These are phyloP conservation scores for Ochropleura leucogaster DNA, from an alignment of 2,888 invertebrate genomes.

Conservation along the genomic window DNA sequence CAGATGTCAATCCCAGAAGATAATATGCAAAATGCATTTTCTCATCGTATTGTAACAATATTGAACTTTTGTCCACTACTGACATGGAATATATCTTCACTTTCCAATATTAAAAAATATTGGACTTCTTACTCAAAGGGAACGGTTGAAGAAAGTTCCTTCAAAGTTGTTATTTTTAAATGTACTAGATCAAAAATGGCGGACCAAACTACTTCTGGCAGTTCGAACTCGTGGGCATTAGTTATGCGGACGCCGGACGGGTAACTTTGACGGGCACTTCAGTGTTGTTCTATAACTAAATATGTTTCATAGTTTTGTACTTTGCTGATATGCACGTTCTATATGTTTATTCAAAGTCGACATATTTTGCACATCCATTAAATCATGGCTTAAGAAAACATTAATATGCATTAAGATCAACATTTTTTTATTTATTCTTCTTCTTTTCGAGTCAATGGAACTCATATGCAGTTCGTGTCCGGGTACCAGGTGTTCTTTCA, in stretches of 20 bases:
- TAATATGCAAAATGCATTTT: neutral
- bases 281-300: slow-evolving; percentile 40
- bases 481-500: too few relatives aligned
- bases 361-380: neutral
- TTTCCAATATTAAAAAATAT: neutral
- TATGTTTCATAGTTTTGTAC: slow-evolving; percentile 24
- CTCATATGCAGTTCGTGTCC: too few relatives aligned
- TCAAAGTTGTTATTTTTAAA: slow-evolving; percentile 43
- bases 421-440: too few relatives aligned
- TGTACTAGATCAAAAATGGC: slow-evolving; percentile 9
- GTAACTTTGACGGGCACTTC: slow-evolving; percentile 62
- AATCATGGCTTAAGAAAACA: neutral
- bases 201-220: slow-evolving; percentile 33
- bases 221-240: slow-evolving; percentile 53
- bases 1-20: neutral
- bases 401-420: too few relatives aligned
- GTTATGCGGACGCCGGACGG: slow-evolving; percentile 51
- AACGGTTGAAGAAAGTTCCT: slow-evolving; percentile 7
- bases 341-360: neutral
- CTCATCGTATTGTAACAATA: neutral
- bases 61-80: too few relatives aligned
- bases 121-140: neutral
- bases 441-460: too few relatives aligned
- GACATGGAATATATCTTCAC: too few relatives aligned
- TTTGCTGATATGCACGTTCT: slow-evolving; percentile 12